phyloP scores from a whole-genome alignment of 2,113 vertebrate genomes.

The Charina bottae region DNA sequence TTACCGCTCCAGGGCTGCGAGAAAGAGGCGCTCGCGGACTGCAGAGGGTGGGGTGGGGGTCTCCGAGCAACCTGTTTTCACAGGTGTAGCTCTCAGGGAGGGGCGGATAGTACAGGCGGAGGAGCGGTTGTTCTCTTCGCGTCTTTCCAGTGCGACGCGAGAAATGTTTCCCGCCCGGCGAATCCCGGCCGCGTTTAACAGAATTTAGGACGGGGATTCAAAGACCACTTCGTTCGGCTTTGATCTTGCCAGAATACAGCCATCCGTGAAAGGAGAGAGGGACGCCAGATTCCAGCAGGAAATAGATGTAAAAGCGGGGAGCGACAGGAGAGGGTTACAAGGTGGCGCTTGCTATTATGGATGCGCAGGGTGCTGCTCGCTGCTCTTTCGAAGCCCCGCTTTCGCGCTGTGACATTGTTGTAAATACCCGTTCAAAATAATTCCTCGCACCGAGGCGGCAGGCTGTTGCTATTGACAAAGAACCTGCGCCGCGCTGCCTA shows the following conservation, averaged over 20 bases:
- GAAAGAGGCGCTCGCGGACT: slow-evolving; percentile 19
- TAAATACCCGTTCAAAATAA: neutral
- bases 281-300: neutral
- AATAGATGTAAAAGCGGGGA: neutral
- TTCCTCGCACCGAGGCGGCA: slow-evolving; percentile 14
- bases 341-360: neutral
- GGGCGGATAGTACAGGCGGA: slow-evolving; percentile 35
- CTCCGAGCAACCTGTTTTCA: slow-evolving; percentile 29
- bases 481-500: neutral
- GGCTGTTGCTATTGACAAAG: slow-evolving; percentile 27
- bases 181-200: neutral
- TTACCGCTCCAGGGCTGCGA: slow-evolving; percentile 67
- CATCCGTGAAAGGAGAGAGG: neutral
- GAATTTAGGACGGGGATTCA: slow-evolving; percentile 53
- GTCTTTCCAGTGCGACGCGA: slow-evolving; percentile 1
- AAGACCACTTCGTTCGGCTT: slow-evolving; percentile 57
- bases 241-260: slow-evolving; percentile 53
- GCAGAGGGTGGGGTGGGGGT: too few relatives aligned
- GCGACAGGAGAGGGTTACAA: neutral
- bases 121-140: neutral
- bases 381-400: slow-evolving; percentile 2
- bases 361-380: neutral
- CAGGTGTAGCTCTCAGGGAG: slow-evolving; percentile 11
- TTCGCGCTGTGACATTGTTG: neutral
- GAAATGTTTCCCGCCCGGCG: neutral